Conservation (phyloP, 2,797 vertebrate genomes). For the Gambusia yucatana region DNA sequence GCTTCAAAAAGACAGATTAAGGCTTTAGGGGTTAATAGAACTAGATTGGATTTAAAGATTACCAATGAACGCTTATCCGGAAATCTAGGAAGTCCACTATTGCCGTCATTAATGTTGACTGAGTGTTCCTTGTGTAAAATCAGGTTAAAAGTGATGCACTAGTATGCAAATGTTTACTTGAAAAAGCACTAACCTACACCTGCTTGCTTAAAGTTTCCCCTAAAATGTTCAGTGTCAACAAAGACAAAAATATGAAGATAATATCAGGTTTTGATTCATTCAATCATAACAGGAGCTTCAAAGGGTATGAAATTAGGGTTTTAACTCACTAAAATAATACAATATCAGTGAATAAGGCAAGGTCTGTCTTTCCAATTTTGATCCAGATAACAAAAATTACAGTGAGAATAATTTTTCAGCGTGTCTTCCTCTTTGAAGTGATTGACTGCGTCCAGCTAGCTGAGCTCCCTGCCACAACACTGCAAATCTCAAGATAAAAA, state of each 20-base stretch:
- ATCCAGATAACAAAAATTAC: constrained; percentile 59
- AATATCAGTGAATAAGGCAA: constrained; percentile 57
- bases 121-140: constrained; percentile 13
- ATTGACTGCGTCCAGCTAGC: constrained; percentile 58
- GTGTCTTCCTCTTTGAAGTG: constrained; percentile 26
- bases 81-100: constrained; percentile 41
- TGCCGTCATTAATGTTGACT: constrained; percentile 30
- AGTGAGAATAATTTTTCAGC: constrained; percentile 43
- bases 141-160: not conserved
- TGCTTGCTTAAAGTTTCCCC: constrained; percentile 10
- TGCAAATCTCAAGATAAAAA: constrained; percentile 43
- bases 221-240: constrained; percentile 26
- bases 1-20: constrained; percentile 17
- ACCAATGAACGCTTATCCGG: constrained; percentile 41
- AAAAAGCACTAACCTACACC: constrained; percentile 13
- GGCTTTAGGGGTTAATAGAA: constrained; percentile 47
- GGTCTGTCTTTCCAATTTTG: constrained; percentile 47
- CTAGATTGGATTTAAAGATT: constrained; percentile 56
- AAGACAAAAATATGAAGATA: constrained; percentile 45
- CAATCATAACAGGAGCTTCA: constrained; percentile 30
- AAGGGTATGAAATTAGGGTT: constrained; percentile 49
- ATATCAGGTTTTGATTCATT: constrained; percentile 48
- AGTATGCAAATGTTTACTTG: not conserved
- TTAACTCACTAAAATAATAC: constrained; percentile 54
- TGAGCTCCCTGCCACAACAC: constrained; percentile 41